Base-by-base conservation (phyloP, 2,797 vertebrate genomes). In the Loriculus beryllinus region DNA sequence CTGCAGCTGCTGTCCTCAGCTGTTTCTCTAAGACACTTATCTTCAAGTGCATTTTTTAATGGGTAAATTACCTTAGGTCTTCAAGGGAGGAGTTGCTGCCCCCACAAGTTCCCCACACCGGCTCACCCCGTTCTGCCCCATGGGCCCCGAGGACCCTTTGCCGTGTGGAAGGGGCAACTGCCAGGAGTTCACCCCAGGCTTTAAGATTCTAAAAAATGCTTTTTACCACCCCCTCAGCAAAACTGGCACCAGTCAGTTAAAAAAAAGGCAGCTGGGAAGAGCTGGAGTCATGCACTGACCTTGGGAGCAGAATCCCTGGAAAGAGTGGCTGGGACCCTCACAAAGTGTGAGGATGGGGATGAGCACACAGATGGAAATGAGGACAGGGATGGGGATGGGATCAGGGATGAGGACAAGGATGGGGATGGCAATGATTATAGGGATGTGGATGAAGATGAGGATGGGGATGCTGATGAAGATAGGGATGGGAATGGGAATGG, bases 81-180 rank as follows among this genome's bases (percentile, higher is more conserved):
- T 25, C 16, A 14, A 69, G 40, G 31, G 31, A 77, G 28, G 26
- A 52, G n/a, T 22, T 43, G 39, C 31, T 54, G 18, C 40, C 23
- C n/a, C 43, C 51, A 15, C 47, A 31, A 4, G 37, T 57, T 31
- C 65, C 57, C 69, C 10, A 6, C 9, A 2, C 59, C 8, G n/a
- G n/a, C n/a, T n/a, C n/a, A n/a, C n/a, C n/a, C n/a, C n/a, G n/a
- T n/a, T n/a, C n/a, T n/a, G n/a, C n/a, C 67, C 51, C 21, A 2
- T 0, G 0, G 37, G 25, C 15, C 12, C 33, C 40, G 25, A 56
- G 19, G 65, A 47, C 62, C 37, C 45, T 74, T 51, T 29, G 62
- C 33, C 31, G 3, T 0, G 0, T 1, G 49, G 54, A 8, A 33
- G 42, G 31, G 37, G 37, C 31, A 82, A 42, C 39, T 33, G 11